Evolutionary conservation across 2,888 invertebrate species (phyloP).

Genomic region (Acanthopleura granulata): DNA sequence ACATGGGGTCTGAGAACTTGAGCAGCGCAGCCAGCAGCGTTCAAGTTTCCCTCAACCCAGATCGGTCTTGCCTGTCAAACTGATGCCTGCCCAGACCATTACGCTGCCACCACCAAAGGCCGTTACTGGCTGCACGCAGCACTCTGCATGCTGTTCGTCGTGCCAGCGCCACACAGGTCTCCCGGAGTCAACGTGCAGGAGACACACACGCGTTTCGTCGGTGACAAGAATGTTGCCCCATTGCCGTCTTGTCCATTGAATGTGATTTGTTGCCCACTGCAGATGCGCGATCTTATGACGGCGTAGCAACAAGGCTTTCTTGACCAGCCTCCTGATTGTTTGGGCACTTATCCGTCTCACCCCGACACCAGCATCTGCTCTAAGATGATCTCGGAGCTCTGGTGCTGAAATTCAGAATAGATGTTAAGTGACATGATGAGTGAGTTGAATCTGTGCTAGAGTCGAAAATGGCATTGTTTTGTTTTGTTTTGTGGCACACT

Average conservation of each 20-base stretch:
- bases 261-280: background rate
- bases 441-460: too few species aligned
- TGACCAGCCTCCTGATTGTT: background rate
- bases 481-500: too few species aligned
- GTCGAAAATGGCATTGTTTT: too few species aligned
- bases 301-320: background rate
- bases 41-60: too few species aligned
- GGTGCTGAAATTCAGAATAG: too few species aligned
- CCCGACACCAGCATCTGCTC: too few species aligned
- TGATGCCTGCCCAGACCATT: too few species aligned
- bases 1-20: background rate
- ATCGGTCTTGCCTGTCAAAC: too few species aligned
- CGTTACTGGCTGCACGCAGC: background rate
- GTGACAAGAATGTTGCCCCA: background rate
- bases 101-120: too few species aligned
- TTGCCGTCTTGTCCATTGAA: background rate
- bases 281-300: background rate
- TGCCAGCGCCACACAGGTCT: background rate
- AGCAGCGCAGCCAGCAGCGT: background rate
- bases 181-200: background rate
- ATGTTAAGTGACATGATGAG: too few species aligned
- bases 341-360: background rate
- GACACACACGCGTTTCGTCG: background rate
- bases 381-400: too few species aligned
- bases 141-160: background rate